Conservation (phyloP, 2,113 vertebrate species). For the Chrysochloris asiatica region DNA sequence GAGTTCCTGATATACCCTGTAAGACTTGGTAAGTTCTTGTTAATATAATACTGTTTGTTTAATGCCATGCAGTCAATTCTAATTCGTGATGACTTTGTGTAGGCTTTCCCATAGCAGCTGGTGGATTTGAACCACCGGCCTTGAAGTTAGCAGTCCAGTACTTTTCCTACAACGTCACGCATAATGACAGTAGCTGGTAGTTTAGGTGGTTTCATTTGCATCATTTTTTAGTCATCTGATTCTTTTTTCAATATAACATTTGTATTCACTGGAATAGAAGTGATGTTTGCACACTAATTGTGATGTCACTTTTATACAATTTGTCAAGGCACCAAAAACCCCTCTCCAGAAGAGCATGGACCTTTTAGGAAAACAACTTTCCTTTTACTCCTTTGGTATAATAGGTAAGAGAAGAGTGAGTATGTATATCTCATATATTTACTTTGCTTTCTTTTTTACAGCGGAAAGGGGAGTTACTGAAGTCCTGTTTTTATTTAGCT, state of each 20-base stretch:
- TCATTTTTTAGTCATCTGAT: background rate
- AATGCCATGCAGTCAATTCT: too few species aligned
- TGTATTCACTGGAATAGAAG: background rate
- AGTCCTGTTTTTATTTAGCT: background rate
- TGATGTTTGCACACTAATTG: background rate
- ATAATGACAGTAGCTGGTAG: background rate
- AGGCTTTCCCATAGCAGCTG: too few species aligned
- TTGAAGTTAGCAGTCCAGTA: too few species aligned
- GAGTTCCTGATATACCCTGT: background rate
- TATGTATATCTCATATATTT: constrained; percentile 51
- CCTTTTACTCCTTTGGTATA: constrained; percentile 97
- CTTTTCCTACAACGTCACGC: too few species aligned
- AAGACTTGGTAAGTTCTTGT: background rate
- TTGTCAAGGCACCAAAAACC: constrained; percentile 94
- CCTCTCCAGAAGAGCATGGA: constrained; percentile 99
- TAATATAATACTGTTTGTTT: too few species aligned
- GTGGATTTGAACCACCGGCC: too few species aligned
- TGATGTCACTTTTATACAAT: constrained; percentile 54
- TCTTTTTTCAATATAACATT: background rate
- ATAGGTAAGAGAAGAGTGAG: constrained; percentile 90
- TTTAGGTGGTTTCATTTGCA: background rate
- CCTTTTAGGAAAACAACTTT: constrained; percentile 97
- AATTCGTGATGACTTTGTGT: too few species aligned
- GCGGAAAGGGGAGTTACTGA: background rate
- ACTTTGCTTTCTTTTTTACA: background rate